A percentile compares a stretch with the other conserved stretches of the same genome.
Conservation (phyloP, 2,797 vertebrate genomes). For the Oceanodroma leucorhoa region DNA sequence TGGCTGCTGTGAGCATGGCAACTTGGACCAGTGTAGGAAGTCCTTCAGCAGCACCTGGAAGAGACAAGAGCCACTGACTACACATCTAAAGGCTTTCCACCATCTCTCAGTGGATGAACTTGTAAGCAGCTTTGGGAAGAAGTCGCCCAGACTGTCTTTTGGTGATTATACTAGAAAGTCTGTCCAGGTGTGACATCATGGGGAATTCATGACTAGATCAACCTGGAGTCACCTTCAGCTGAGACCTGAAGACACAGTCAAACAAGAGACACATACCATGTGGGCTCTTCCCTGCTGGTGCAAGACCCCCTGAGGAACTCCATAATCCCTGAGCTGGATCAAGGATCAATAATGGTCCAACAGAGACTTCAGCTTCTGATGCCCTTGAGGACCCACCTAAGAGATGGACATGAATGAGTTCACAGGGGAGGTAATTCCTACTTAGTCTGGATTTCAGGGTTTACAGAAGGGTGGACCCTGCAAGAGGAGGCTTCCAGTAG, state of each 20-base stretch:
- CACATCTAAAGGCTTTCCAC: background rate
- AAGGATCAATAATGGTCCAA: conserved; percentile 29
- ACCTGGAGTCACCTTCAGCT: background rate
- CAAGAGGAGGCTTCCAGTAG: background rate
- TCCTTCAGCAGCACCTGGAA: background rate
- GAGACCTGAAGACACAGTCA: background rate
- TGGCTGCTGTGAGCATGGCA: background rate
- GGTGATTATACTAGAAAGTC: no score
- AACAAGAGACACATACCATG: background rate
- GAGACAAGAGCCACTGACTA: background rate
- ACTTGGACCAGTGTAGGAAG: background rate
- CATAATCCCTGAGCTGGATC: background rate
- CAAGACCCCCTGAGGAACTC: background rate
- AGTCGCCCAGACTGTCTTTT: background rate
- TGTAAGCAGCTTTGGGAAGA: background rate
- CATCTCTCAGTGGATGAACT: background rate
- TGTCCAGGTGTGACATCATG: no score
- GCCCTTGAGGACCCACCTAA: background rate
- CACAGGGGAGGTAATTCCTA: background rate
- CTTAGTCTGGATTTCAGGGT: background rate
- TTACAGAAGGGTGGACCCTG: background rate
- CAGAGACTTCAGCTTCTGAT: background rate
- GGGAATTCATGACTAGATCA: background rate
- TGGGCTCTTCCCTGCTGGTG: background rate
- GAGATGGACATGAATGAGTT: background rate